Conservation (phyloP, 1,140 invertebrate genomes). For the Scaptomyza hsui region DNA sequence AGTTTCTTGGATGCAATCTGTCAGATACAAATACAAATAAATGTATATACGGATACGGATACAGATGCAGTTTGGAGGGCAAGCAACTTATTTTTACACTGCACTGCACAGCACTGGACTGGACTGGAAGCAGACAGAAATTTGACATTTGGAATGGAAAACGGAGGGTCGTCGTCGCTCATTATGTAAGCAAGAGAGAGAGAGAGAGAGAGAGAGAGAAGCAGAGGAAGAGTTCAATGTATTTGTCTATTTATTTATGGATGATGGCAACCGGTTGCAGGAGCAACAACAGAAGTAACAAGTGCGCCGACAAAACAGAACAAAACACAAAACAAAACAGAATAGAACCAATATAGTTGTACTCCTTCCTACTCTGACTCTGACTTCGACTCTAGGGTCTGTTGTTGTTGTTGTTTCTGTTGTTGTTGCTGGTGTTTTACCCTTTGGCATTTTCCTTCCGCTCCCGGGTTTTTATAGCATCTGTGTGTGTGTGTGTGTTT, state of each 20-base stretch:
- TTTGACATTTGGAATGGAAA: slow-evolving; percentile 42
- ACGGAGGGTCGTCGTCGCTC: not conserved
- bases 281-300: slow-evolving; percentile 33
- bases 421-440: slow-evolving; percentile 21
- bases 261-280: slow-evolving; percentile 38
- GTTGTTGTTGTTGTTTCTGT: slow-evolving; percentile 21
- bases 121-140: slow-evolving; percentile 22
- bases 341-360: not conserved
- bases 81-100: slow-evolving; percentile 43
- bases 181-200: slow-evolving; percentile 62
- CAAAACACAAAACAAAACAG: not conserved
- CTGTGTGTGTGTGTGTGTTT: slow-evolving; percentile 9
- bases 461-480: slow-evolving; percentile 24
- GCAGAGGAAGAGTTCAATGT: slow-evolving; percentile 53
- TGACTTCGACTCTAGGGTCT: slow-evolving; percentile 4
- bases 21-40: not conserved
- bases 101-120: not conserved
- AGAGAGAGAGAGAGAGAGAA: not conserved
- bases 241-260: slow-evolving; percentile 67
- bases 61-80: slow-evolving; percentile 34
- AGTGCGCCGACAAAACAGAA: slow-evolving; percentile 46
- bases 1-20: not conserved
- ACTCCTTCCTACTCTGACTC: too few species aligned
- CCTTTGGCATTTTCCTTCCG: slow-evolving; percentile 21
- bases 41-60: slow-evolving; percentile 5